These are phyloP conservation scores for Schizopygopsis pylzovi DNA, from an alignment of 2,797 vertebrate species.

Conservation along the genomic window DNA sequence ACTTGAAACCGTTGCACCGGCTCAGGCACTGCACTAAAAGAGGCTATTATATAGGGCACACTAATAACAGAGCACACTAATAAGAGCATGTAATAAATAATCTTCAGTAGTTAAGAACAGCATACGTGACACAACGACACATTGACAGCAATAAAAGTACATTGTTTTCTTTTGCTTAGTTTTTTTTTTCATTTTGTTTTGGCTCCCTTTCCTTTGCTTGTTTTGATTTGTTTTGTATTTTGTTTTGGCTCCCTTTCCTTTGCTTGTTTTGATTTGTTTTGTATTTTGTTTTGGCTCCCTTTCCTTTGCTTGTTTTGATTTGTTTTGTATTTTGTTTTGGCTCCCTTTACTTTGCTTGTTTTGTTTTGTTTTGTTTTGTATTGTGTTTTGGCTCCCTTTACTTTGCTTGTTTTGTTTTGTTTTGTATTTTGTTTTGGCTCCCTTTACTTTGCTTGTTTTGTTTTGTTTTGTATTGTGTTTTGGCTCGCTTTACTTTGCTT, in stretches of 20 bases:
- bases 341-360: not conserved
- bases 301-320: no score
- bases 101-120: not conserved
- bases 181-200: not conserved
- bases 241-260: no score
- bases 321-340: no score
- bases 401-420: not conserved
- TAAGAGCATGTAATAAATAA: not conserved
- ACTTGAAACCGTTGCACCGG: not conserved
- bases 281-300: no score
- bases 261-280: no score
- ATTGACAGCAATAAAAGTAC: not conserved
- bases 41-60: not conserved
- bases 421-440: not conserved
- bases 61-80: not conserved
- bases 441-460: not conserved
- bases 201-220: not conserved
- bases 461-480: fast-evolving
- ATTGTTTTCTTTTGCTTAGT: not conserved
- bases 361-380: not conserved
- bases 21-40: not conserved
- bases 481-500: not conserved
- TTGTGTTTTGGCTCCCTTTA: no score
- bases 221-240: no score
- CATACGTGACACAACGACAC: not conserved